Conservation (phyloP, 2,113 vertebrate species). For the Etheostoma spectabile region DNA sequence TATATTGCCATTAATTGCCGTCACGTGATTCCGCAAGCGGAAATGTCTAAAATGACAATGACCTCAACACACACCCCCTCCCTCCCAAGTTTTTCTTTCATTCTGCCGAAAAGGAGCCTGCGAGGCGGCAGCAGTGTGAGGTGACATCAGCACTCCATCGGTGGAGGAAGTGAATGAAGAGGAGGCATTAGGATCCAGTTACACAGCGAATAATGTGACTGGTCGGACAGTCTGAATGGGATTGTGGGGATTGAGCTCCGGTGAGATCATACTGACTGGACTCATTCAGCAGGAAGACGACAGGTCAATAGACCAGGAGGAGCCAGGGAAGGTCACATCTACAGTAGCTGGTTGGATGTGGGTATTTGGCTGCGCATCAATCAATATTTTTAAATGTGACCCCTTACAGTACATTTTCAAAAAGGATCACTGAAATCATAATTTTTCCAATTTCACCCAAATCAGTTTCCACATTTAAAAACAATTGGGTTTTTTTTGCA, state of each 20-base stretch:
- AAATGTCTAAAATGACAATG: constrained; percentile 43
- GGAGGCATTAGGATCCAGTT: constrained; percentile 80
- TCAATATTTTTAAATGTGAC: not conserved
- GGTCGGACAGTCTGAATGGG: constrained; percentile 51
- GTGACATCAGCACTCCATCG: constrained; percentile 79
- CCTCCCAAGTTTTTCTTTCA: constrained; percentile 24
- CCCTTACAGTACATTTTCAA: not conserved
- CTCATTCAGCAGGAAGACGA: constrained; percentile 64
- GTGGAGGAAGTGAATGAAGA: constrained; percentile 65
- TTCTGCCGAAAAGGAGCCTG: constrained; percentile 56
- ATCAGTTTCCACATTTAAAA: no score
- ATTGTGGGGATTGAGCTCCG: constrained; percentile 59
- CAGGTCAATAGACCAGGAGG: constrained; percentile 56
- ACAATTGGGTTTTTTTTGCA: no score
- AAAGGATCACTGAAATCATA: not conserved
- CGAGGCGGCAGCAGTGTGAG: constrained; percentile 56
- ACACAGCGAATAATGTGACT: constrained; percentile 66
- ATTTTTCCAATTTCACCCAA: not conserved
- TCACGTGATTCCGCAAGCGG: constrained; percentile 20
- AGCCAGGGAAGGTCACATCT: constrained; percentile 46
- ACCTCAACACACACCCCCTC: constrained; percentile 45
- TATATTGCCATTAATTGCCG: not conserved
- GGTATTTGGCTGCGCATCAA: constrained; percentile 17
- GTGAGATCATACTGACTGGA: constrained; percentile 74
- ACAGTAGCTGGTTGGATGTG: constrained; percentile 2